A percentile compares a stretch with the other conserved stretches of the same genome.
phyloP scores from a whole-genome alignment of 2,888 invertebrate genomes.

The Scrobipalpa costella region DNA sequence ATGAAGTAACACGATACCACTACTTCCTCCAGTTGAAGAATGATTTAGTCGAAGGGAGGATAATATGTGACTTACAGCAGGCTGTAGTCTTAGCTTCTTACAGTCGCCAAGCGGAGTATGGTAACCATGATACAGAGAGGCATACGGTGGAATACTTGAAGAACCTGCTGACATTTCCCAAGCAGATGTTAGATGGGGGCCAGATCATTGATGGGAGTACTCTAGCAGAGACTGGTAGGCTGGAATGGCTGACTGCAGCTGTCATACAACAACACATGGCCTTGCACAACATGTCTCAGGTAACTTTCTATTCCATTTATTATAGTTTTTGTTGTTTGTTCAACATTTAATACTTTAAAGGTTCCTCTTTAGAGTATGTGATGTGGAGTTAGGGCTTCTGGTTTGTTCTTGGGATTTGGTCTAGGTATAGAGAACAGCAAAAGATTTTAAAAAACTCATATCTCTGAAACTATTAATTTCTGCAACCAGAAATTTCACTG shows the following conservation, averaged over 20 bases:
- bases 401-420: too few species aligned
- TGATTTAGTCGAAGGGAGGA: slow-evolving; percentile 95
- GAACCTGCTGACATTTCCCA: slow-evolving; percentile 95
- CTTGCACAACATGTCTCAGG: slow-evolving; percentile 87
- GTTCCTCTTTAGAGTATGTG: too few species aligned
- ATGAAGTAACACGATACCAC: slow-evolving; percentile 97
- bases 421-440: too few species aligned
- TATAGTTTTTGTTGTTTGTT: background rate
- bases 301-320: slow-evolving; percentile 49
- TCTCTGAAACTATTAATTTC: background rate
- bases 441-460: too few species aligned
- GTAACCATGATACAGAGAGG: slow-evolving; percentile 91
- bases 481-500: background rate
- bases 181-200: slow-evolving; percentile 83
- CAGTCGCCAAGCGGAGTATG: slow-evolving; percentile 98
- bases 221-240: slow-evolving; percentile 84
- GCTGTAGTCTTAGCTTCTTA: slow-evolving; percentile 96
- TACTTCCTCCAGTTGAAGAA: slow-evolving; percentile 97
- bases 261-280: slow-evolving; percentile 88
- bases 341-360: too few species aligned
- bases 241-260: slow-evolving; percentile 89
- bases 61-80: slow-evolving; percentile 94
- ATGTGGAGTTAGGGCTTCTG: too few species aligned
- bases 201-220: slow-evolving; percentile 72
- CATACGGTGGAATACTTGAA: slow-evolving; percentile 96